These are phyloP conservation scores for Actenoides hombroni DNA, from an alignment of 2,113 vertebrate species.

Conservation along the genomic window DNA sequence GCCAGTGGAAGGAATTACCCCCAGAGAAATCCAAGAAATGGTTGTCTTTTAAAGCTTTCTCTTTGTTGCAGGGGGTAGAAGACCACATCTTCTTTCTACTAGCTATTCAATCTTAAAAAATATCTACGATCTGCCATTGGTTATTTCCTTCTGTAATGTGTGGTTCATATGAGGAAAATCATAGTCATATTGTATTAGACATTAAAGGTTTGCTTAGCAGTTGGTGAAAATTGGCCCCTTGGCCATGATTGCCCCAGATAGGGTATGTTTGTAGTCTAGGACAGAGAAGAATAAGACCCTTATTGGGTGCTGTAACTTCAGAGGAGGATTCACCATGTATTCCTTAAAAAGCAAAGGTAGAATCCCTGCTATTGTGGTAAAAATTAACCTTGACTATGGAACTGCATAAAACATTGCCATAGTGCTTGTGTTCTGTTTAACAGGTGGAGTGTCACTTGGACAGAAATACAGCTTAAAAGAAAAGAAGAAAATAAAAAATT, in stretches of 20 bases:
- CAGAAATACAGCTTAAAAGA: background rate
- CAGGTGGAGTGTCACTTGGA: background rate
- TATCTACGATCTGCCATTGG: background rate
- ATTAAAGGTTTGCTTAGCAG: background rate
- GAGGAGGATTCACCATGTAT: background rate
- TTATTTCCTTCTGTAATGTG: background rate
- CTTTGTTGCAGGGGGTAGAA: background rate
- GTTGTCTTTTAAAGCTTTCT: background rate
- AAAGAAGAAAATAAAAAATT: background rate
- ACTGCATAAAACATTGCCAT: background rate
- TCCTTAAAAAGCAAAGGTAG: background rate
- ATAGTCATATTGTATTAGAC: background rate
- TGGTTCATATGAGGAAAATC: background rate
- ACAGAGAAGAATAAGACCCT: background rate
- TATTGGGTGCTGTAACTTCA: background rate
- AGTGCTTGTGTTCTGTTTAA: background rate
- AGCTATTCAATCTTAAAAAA: background rate
- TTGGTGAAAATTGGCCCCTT: background rate
- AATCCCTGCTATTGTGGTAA: background rate
- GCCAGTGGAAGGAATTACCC: background rate
- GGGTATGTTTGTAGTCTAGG: background rate
- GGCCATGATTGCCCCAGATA: background rate
- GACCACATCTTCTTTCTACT: background rate
- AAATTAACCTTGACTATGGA: background rate
- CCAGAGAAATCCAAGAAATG: background rate